Base-by-base conservation (phyloP, 1,140 invertebrate species). In the Drosophila tristis region DNA sequence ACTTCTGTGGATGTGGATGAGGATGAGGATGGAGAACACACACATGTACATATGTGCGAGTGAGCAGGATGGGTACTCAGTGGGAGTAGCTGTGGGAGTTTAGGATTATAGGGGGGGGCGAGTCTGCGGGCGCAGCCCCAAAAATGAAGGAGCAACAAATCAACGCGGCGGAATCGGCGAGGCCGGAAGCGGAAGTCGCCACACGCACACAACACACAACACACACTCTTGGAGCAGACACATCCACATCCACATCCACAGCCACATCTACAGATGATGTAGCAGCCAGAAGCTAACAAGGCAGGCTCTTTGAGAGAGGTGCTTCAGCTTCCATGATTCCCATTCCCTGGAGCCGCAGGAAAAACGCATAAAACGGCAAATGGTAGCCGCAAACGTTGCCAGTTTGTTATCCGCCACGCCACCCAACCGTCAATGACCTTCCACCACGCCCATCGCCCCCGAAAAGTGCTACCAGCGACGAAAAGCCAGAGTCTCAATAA, bases 301-400 rank as follows among this genome's bases (percentile, higher is more conserved):
- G 56, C 65, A 75, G 62, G 31, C 78, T 77, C 65, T 31, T 62
- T 51, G 31, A 15, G 15, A 20, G 56, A 76, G 62, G 72, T 75
- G 63, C 60, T 59, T 16, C 44, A 13, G 45, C 20, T 20, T 20
- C 20, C 50, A 15, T 15, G 16, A 16, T 16, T 16, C 51, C n/a
- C 16, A 20, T 42, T 8, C 5, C n/a, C 31, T 11, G 15, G 23
- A 43, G 58, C 71, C 61, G 55, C 67, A 60, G 58, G 63, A 71
- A 79, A 87, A 87, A 81, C 81, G 82, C 78, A 86, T 86, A 79
- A 89, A 82, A 76, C 67, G 78, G 55, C 79, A 87, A 84, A 82
- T 76, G 78, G 71, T 71, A 79, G 70, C 79, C 82, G 60, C 82
- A 82, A 87, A 79, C 60, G 70, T 78, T 62, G 73, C 64, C 77